These are phyloP conservation scores for Synergus japonicus DNA, from an alignment of 2,888 invertebrate genomes.

Conservation along the genomic window DNA sequence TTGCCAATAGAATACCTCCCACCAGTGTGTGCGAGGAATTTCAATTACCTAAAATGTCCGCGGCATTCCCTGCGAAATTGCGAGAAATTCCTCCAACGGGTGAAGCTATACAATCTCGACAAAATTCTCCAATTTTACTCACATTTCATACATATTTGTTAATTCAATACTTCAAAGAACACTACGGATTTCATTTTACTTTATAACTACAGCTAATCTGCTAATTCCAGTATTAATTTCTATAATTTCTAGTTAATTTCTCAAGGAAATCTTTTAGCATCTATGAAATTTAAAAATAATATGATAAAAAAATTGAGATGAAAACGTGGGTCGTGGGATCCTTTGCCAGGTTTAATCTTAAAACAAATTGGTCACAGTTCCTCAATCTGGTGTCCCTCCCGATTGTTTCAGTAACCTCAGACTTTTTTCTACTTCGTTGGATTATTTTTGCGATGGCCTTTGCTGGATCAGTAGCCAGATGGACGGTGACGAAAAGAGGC, in stretches of 20 bases:
- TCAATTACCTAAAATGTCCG: constrained; percentile 6
- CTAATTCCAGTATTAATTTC: too few species aligned
- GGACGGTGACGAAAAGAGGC: constrained; percentile 36
- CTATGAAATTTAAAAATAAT: too few species aligned
- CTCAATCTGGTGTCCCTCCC: not conserved
- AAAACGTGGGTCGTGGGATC: not conserved
- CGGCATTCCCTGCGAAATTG: not conserved
- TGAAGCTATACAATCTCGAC: not conserved
- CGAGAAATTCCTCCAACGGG: not conserved
- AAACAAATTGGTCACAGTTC: not conserved
- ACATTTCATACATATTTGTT: not conserved
- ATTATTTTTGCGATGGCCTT: constrained; percentile 9
- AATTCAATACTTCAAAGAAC: not conserved
- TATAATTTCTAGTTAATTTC: too few species aligned
- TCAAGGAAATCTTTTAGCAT: too few species aligned
- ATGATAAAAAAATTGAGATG: not conserved
- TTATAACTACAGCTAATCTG: too few species aligned
- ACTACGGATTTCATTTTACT: too few species aligned
- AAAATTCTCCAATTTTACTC: not conserved
- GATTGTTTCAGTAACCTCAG: constrained; percentile 15
- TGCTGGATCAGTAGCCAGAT: constrained; percentile 43
- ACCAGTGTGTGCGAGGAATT: not conserved
- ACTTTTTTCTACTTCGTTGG: not conserved
- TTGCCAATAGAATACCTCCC: not conserved
- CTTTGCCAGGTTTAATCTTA: not conserved